Percentiles rank a stretch among this genome's conserved stretches.
These are phyloP conservation scores for Protobothrops mucrosquamatus DNA, from an alignment of 2,113 vertebrate species.

Conservation along the genomic window DNA sequence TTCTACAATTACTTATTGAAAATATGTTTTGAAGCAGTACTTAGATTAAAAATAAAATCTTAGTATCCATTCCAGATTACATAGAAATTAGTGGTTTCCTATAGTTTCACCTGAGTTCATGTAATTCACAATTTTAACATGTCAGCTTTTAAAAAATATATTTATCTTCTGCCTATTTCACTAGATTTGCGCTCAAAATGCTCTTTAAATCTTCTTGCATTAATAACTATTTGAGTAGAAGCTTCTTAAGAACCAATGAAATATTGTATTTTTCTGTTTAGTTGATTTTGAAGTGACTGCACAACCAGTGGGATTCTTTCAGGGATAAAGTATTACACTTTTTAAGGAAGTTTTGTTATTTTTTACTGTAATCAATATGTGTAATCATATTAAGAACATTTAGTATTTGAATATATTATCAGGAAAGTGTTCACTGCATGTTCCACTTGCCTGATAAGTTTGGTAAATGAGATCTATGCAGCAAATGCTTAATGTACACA, in stretches of 20 bases:
- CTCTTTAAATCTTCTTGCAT: neutral
- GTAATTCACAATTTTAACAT: neutral
- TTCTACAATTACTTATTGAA: neutral
- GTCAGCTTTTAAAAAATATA: neutral
- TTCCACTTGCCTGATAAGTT: neutral
- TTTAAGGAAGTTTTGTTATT: neutral
- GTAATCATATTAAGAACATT: neutral
- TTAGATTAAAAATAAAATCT: neutral
- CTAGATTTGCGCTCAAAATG: neutral
- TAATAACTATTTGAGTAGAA: conserved; percentile 1
- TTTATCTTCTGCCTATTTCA: neutral
- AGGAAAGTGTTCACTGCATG: neutral
- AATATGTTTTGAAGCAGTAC: neutral
- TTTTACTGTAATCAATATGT: neutral
- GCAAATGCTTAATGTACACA: neutral
- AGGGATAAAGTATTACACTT: neutral
- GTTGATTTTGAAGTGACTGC: neutral
- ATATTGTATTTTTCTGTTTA: neutral
- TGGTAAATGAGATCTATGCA: neutral
- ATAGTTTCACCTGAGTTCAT: neutral
- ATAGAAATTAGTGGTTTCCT: neutral
- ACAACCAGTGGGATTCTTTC: neutral
- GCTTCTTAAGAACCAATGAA: neutral
- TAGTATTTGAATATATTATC: neutral
- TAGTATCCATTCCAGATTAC: neutral